Evolutionary conservation across 2,113 vertebrate genomes (phyloP).

Genomic region (Macroglossus sobrinus): DNA sequence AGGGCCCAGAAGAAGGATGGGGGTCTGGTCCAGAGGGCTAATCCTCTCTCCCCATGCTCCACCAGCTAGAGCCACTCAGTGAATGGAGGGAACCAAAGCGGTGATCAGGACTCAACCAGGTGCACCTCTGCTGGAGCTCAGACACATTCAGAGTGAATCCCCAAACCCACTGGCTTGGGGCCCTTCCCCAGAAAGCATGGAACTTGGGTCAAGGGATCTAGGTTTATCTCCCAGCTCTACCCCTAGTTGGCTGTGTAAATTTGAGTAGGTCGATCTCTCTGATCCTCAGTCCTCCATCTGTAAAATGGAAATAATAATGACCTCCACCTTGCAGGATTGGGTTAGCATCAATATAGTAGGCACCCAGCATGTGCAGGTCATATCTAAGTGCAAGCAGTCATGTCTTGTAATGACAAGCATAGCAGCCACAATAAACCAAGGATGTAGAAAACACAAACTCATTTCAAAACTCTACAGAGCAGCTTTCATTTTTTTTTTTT

Average conservation of each 20-base stretch:
- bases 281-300: background rate
- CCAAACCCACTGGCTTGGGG: background rate
- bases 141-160: background rate
- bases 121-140: background rate
- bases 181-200: background rate
- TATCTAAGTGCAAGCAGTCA: background rate
- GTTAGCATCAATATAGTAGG: background rate
- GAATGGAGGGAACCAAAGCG: background rate
- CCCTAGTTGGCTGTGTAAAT: background rate
- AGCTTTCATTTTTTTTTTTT: background rate
- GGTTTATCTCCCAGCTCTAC: background rate
- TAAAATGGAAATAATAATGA: background rate
- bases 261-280: background rate
- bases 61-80: background rate
- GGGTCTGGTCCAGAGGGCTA: background rate
- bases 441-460: background rate
- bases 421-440: background rate
- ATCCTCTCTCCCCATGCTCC: background rate
- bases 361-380: background rate
- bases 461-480: background rate
- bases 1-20: background rate
- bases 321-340: background rate
- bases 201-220: background rate
- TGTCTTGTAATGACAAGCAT: background rate
- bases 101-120: background rate